Evolutionary conservation across 2,797 vertebrate species (phyloP).

Genomic region (Cryptoprocta ferox): DNA sequence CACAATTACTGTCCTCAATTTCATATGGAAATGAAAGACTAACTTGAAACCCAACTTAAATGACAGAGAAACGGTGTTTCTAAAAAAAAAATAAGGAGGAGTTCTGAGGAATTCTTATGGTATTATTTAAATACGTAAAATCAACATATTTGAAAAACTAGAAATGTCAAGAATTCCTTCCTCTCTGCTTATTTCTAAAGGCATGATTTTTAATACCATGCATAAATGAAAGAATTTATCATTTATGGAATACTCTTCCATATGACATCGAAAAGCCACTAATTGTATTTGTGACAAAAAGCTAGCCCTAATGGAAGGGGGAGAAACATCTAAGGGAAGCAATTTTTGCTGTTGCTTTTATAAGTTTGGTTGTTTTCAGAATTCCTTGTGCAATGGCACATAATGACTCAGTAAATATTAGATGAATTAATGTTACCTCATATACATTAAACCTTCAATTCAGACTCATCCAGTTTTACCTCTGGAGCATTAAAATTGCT

Average conservation of each 20-base stretch:
- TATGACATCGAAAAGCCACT: constrained; percentile 3
- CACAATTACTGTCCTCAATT: neutral
- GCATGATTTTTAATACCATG: constrained; percentile 40
- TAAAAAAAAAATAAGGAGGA: constrained; percentile 1
- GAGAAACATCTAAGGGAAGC: neutral
- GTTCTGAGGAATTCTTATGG: constrained; percentile 3
- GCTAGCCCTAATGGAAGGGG: neutral
- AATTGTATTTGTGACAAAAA: constrained; percentile 24
- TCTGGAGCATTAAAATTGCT: neutral
- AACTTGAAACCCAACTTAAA: constrained; percentile 2
- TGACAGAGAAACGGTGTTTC: neutral
- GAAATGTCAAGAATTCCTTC: constrained; percentile 49
- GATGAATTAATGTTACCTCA: neutral
- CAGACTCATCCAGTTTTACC: neutral
- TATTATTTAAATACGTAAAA: neutral
- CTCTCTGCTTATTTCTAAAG: constrained; percentile 24
- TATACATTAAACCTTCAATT: neutral
- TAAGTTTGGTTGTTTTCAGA: constrained; percentile 15
- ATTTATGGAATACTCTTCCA: neutral
- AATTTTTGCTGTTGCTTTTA: constrained; percentile 31
- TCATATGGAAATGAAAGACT: neutral
- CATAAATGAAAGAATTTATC: neutral
- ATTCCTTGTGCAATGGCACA: neutral
- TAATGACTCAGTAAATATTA: neutral
- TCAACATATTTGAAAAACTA: neutral